Evolutionary conservation across 64 coral and sea anemone genomes (phyloP), one percentile per base, ranked within the genome.

Genomic region (Dendronephthya gigantea): DNA sequence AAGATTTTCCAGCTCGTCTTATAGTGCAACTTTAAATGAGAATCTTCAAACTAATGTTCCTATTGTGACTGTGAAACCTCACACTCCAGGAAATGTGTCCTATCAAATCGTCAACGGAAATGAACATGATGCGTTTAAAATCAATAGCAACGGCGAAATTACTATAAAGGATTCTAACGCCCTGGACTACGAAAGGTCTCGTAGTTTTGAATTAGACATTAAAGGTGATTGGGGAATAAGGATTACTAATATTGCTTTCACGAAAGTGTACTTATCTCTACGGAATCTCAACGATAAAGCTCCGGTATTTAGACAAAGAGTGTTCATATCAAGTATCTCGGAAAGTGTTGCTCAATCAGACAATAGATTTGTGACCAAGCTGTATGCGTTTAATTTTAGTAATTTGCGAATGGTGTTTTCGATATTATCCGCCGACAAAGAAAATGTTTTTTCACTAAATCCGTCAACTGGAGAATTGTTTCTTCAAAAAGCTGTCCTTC

Each of bases 401-500:
- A 70, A 50, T n/a, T 50, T 37, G 36, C 50, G 35, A 48, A 72
- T 86, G 23, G 35, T 48, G 2, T 98, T 93, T 58, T 85, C 84
- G 33, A 93, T 98, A 14, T 62, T 98, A 9, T 83, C 84, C 50
- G 95, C 92, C 7, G 93, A 98, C 84, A n/a, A 83, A 23, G 95
- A 84, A 12, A 93, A 90, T 69, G 83, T 87, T 11, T 98, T 98
- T 50, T 33, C 4, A 38, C 85, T 98, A 49, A 34, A 89, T 83
- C 35, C 84, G 32, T 22, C 39, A 35, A 88, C 81, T 82, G 95
- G 95, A 62, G 83, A 93, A 83, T 91, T 33, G 95, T 90, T 35
- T 85, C 90, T 37, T 89, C 82, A 31, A 82, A 82, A 39, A 88
- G 52, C 39, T 62, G 82, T 7, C 50, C n/a, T n/a, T 93, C 89